Evolutionary conservation across 1,140 invertebrate species (phyloP), one percentile per base, ranked within the genome.

Genomic region (Scaptodrosophila lebanonensis): DNA sequence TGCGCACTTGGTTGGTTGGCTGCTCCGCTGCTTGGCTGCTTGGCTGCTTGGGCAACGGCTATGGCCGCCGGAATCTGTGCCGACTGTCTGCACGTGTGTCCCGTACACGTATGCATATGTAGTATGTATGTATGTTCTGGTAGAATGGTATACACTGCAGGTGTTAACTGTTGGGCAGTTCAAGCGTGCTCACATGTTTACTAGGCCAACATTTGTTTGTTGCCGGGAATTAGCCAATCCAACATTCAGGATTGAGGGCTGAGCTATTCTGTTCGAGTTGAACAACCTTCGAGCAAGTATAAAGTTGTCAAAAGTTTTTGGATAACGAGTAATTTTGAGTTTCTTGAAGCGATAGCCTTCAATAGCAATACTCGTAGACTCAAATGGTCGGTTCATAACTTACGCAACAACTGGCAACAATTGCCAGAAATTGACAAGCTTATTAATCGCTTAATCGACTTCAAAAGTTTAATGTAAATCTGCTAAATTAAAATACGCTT

Each of bases 361-460:
- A 50, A 67, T 68, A 63, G 57, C 35, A 70, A 43, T 36, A 18
- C 42, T 36, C 45, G 38, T 45, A 42, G 59, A 29, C 50, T 52
- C 38, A 30, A 39, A 20, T 51, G 52, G 56, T n/a, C 56, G 75
- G 76, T 82, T 83, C 66, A 82, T 82, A 82, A 82, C 50, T 82
- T 54, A 63, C 50, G 54, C 58, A 53, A 45, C 66, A 82, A 83
- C 65, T 60, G 75, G 61, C 54, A 70, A 82, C 75, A 82, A 82
- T 82, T 75, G 69, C 62, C n/a, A n/a, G n/a, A 69, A 82, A 82
- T 82, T 75, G 75, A 82, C 75, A 82, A 82, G 76, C 75, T 82
- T 75, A 82, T 82, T 82, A 82, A 82, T 82, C 75, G 75, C 70
- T 56, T 82, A 82, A 82, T 82, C 75, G 75, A 70, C 75, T 79